Conservation (phyloP, 1,140 invertebrate species). For the Ceratoteleas bidentatus region DNA sequence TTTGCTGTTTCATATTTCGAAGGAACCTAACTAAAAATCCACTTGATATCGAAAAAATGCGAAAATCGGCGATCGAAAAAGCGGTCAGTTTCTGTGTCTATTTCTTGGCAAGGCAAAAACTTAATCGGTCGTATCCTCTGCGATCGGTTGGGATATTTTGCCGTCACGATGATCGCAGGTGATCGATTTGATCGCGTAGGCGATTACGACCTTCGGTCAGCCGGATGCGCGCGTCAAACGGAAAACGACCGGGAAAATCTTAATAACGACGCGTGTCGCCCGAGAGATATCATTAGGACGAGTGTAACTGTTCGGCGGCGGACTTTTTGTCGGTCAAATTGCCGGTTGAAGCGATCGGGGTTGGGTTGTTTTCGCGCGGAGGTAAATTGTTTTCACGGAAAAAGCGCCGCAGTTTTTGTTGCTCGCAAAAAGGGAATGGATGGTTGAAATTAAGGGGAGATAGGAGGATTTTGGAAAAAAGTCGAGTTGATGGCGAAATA, state of each 20-base stretch:
- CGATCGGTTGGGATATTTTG: constrained; percentile 50
- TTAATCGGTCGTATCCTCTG: constrained; percentile 78
- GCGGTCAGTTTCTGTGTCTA: constrained; percentile 66
- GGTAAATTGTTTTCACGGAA: constrained; percentile 34
- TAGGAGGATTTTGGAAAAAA: too few relatives aligned
- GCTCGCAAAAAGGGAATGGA: too few relatives aligned
- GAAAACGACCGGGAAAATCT: constrained; percentile 40
- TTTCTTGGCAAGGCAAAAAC: constrained; percentile 77
- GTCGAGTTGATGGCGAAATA: too few relatives aligned
- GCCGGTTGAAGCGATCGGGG: background rate
- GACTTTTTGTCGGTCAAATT: constrained; percentile 33
- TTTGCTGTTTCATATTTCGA: too few relatives aligned
- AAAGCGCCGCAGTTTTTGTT: too few relatives aligned
- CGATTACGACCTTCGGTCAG: constrained; percentile 31
- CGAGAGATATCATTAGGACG: constrained; percentile 46
- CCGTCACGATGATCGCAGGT: constrained; percentile 45
- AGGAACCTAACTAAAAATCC: too few relatives aligned
- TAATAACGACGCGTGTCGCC: constrained; percentile 38
- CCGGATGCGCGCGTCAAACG: constrained; percentile 29
- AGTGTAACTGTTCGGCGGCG: constrained; percentile 19
- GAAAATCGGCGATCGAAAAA: too few relatives aligned
- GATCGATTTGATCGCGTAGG: constrained; percentile 68
- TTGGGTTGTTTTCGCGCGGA: constrained; percentile 16
- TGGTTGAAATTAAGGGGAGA: too few relatives aligned
- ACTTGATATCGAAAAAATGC: too few relatives aligned